These are phyloP conservation scores for Meloidogyne chitwoodi DNA, from an alignment of 1,140 invertebrate genomes.

Conservation along the genomic window DNA sequence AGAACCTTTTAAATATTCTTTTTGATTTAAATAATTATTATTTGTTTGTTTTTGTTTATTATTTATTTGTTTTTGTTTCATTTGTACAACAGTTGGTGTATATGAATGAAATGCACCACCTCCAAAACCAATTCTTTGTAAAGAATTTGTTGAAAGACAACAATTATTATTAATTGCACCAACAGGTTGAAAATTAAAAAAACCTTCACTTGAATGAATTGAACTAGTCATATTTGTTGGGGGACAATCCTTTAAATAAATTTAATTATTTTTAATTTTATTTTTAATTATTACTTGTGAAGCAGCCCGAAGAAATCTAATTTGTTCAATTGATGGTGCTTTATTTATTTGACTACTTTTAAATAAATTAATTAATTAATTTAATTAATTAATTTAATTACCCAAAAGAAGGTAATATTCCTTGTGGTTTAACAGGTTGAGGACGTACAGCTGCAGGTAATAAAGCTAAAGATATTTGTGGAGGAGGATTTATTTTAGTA, in stretches of 20 bases:
- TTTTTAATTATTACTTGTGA: conserved; percentile 25
- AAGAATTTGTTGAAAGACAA: conserved; percentile 44
- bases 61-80: neutral
- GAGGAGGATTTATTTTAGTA: too few species aligned
- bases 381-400: neutral
- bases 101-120: conserved; percentile 49
- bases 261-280: neutral
- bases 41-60: conserved; percentile 19
- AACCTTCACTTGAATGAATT: conserved; percentile 42
- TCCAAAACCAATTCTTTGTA: conserved; percentile 32
- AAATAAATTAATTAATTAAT: neutral
- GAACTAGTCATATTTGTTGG: conserved; percentile 42
- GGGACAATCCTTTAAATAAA: conserved; percentile 16
- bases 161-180: conserved; percentile 14
- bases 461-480: neutral
- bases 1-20: conserved; percentile 40
- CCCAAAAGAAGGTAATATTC: conserved; percentile 29
- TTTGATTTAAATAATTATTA: neutral
- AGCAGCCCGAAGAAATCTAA: conserved; percentile 21
- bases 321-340: conserved; percentile 28
- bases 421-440: conserved; percentile 48
- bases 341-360: conserved; percentile 31
- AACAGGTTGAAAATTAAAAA: conserved; percentile 21
- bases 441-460: conserved; percentile 25
- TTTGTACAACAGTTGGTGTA: conserved; percentile 8